Conservation (phyloP, 2,888 invertebrate species). For the Lamellibrachia columna region DNA sequence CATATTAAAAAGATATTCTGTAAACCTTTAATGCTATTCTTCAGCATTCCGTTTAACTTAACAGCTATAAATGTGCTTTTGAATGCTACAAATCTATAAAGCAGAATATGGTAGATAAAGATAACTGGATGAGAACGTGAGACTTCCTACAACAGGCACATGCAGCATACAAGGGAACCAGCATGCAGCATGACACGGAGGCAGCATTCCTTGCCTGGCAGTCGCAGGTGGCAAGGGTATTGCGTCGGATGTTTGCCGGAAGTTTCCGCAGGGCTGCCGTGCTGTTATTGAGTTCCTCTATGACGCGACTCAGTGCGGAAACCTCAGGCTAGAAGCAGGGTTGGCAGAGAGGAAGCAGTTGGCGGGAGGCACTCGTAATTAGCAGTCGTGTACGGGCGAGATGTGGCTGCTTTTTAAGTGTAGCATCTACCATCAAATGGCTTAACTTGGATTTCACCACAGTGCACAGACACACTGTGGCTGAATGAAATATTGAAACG, state of each 20-base stretch:
- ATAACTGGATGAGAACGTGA: background rate
- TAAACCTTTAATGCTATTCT: background rate
- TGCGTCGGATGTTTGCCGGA: constrained; percentile 16
- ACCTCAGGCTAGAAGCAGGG: constrained; percentile 21
- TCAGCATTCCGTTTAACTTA: background rate
- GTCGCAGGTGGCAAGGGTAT: background rate
- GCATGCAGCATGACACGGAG: background rate
- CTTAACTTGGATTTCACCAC: background rate
- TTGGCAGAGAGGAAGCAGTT: background rate
- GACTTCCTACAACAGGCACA: background rate
- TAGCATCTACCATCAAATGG: background rate
- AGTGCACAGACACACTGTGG: background rate
- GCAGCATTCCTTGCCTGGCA: background rate
- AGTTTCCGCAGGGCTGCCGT: constrained; percentile 33
- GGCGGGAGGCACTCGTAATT: background rate
- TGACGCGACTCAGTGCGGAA: constrained; percentile 32
- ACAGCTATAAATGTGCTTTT: background rate
- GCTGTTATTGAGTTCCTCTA: constrained; percentile 32
- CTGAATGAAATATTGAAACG: background rate
- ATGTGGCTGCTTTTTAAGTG: background rate
- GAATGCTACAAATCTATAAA: background rate
- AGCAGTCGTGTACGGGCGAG: background rate
- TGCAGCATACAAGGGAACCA: background rate
- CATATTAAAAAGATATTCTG: background rate
- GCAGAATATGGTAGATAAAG: background rate